Conservation (phyloP, 2,797 vertebrate genomes). For the Sternarchorhynchus goeldii region DNA sequence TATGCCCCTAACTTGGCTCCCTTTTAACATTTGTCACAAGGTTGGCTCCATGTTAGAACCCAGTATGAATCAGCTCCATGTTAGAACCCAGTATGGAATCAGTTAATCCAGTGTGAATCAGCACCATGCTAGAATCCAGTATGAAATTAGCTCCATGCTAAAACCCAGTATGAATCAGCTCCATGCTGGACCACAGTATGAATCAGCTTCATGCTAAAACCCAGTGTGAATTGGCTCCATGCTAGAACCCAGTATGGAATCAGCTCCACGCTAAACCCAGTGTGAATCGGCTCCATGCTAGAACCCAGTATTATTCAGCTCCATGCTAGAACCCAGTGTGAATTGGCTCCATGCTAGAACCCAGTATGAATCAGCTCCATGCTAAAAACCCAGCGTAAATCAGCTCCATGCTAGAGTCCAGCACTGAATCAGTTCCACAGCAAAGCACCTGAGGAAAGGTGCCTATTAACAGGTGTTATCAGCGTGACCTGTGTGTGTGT, state of each 20-base stretch:
- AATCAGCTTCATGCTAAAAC: conserved; percentile 6
- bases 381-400: background rate
- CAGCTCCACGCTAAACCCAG: conserved; percentile 59
- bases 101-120: conserved; percentile 10
- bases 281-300: too few species aligned
- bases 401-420: conserved; percentile 1
- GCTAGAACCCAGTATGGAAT: conserved; percentile 31
- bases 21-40: background rate
- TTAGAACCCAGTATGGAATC: conserved; percentile 1
- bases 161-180: too few species aligned
- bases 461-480: conserved; percentile 72
- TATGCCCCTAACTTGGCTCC: background rate
- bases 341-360: too few species aligned
- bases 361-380: conserved; percentile 1
- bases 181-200: background rate
- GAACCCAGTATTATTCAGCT: too few species aligned
- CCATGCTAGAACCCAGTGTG: background rate
- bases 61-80: too few species aligned
- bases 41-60: too few species aligned
- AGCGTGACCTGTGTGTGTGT: conserved; percentile 53
- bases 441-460: conserved; percentile 69
- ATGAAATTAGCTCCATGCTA: conserved; percentile 61
- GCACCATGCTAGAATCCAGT: background rate
- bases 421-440: conserved; percentile 65
- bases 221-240: conserved; percentile 8